Evolutionary conservation across 2,888 invertebrate genomes (phyloP), one percentile per base, ranked within the genome.

Genomic region (Operophtera brumata): DNA sequence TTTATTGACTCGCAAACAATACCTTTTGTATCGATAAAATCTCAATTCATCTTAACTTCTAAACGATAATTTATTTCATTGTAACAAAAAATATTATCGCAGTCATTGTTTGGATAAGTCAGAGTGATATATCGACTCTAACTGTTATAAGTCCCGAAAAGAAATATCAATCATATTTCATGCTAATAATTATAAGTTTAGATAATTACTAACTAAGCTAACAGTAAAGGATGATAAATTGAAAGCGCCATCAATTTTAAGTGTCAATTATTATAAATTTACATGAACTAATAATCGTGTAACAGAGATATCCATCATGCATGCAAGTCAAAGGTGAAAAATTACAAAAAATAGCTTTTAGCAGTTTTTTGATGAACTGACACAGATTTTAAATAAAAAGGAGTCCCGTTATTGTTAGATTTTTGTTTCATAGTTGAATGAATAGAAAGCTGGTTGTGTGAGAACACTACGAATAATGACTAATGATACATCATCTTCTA

Each of bases 231-330:
- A 58, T 62, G 60, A 64, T 62, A 52, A 59, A 64, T n/a, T 62
- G 54, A 34, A 48, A 14, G 7, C 13, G 34, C 48, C 40, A 59
- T 64, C 45, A 59, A 58, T 57, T 59, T 51, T 25, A 57, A 56
- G 44, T 48, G 45, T 55, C 58, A 40, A 54, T 60, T 54, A 59
- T 57, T 57, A 61, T 61, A 51, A 51, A 57, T 60, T 55, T 48
- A 55, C 26, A 30, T 47, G 48, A 43, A 53, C 51, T 59, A 61
- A 64, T 59, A 46, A 55, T 56, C 47, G 61, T 63, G 52, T 65
- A 67, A 70, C 65, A 57, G 64, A 67, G 61, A 65, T 69, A 73
- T 73, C 75, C 71, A 73, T 77, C 75, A 70, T 65, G 12, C 14
- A 14, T 30, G 2, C 20, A 42, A 56, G 64, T 60, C 58, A 50